These are phyloP conservation scores for Heliconius hermathena DNA, from an alignment of 1,140 invertebrate species.

Conservation along the genomic window DNA sequence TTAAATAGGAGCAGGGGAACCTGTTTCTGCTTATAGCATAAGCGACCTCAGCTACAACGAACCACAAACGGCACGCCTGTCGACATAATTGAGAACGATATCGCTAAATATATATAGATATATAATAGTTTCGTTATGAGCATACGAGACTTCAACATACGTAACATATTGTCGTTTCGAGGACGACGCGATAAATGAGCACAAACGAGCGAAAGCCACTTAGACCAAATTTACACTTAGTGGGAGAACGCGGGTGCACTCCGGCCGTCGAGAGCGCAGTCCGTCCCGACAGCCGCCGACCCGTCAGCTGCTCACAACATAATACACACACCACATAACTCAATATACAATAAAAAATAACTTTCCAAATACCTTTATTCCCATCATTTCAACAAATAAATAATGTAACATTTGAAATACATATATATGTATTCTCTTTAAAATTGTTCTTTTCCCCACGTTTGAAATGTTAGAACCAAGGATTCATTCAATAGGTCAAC, in stretches of 20 bases:
- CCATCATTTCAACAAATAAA: background rate
- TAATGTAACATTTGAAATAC: background rate
- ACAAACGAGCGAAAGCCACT: slow-evolving; percentile 77
- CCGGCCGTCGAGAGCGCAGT: slow-evolving; percentile 46
- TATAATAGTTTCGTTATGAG: slow-evolving; percentile 63
- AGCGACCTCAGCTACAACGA: slow-evolving; percentile 59
- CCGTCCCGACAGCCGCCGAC: slow-evolving; percentile 45
- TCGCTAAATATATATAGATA: slow-evolving; percentile 46
- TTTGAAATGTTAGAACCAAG: slow-evolving; percentile 40
- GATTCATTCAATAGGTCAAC: slow-evolving; percentile 78
- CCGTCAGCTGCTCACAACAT: slow-evolving; percentile 71
- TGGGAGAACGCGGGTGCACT: slow-evolving; percentile 71
- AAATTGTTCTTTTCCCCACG: background rate
- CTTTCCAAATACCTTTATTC: background rate
- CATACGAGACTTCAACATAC: slow-evolving; percentile 63
- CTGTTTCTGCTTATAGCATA: slow-evolving; percentile 68
- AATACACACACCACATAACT: slow-evolving; percentile 38
- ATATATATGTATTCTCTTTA: background rate
- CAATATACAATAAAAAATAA: background rate
- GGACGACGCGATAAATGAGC: slow-evolving; percentile 68
- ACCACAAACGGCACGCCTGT: slow-evolving; percentile 68
- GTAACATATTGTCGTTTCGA: slow-evolving; percentile 66
- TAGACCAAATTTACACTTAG: slow-evolving; percentile 80
- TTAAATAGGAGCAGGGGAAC: slow-evolving; percentile 78
- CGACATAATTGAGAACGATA: slow-evolving; percentile 74